These are phyloP conservation scores for Scopus umbretta DNA, from an alignment of 2,113 vertebrate genomes.

Conservation along the genomic window DNA sequence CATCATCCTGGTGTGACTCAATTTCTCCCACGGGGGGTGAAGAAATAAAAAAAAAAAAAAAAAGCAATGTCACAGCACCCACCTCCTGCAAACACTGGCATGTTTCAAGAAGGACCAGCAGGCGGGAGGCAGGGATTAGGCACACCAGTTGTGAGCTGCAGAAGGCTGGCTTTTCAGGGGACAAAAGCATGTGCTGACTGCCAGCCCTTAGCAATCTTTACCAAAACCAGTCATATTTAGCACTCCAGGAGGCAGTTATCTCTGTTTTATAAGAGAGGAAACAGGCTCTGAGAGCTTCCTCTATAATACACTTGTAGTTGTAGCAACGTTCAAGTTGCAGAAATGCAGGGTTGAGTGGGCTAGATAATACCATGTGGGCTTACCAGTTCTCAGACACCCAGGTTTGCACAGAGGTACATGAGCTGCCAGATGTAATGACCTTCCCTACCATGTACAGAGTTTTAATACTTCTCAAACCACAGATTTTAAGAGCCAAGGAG, in stretches of 20 bases:
- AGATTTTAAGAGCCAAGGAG: not conserved
- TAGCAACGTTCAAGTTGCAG: not conserved
- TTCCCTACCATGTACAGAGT: not conserved
- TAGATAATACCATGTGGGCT: not conserved
- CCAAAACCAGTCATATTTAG: not conserved
- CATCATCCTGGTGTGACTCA: not conserved
- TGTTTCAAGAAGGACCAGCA: not conserved
- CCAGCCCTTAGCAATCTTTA: not conserved
- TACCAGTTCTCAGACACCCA: not conserved
- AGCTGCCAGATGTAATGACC: not conserved
- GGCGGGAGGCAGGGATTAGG: not conserved
- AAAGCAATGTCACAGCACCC: not conserved
- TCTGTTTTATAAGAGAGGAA: not conserved
- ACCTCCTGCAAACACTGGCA: not conserved
- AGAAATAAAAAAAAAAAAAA: not conserved
- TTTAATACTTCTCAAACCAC: not conserved
- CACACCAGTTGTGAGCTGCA: fast-evolving
- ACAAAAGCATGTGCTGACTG: not conserved
- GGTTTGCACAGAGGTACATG: not conserved
- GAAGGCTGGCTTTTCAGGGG: not conserved
- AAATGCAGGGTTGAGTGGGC: not conserved
- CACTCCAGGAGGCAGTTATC: not conserved
- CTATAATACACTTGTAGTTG: fast-evolving
- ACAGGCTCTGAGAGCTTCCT: not conserved
- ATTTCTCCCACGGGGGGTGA: too few relatives aligned